Evolutionary conservation across 2,888 invertebrate genomes (phyloP).

Genomic region (Athripsodes cinereus): DNA sequence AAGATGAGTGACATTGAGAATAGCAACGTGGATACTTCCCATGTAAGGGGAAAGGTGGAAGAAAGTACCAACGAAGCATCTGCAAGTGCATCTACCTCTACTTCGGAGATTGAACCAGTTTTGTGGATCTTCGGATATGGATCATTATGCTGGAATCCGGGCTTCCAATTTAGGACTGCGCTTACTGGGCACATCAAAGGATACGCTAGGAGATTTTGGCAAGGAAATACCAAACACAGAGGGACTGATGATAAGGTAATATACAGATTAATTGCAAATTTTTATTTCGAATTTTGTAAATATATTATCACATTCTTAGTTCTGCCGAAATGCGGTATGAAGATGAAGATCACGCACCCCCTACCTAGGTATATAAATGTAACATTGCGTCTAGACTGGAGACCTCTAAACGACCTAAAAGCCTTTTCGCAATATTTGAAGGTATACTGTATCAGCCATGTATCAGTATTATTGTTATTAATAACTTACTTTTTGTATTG

Average conservation of each 20-base stretch:
- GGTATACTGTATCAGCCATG: no score
- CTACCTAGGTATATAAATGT: no score
- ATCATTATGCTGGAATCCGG: slow-evolving; percentile 91
- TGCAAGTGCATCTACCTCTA: not conserved
- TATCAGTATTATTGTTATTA: no score
- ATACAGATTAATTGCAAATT: not conserved
- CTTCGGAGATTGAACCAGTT: slow-evolving; percentile 30
- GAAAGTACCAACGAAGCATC: not conserved
- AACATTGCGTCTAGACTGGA: no score
- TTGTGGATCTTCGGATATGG: slow-evolving; percentile 96
- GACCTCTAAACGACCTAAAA: no score
- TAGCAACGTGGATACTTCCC: no score
- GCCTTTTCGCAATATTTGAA: no score
- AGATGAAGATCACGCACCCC: no score
- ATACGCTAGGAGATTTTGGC: slow-evolving; percentile 85
- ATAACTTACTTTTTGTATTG: no score
- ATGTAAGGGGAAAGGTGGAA: no score
- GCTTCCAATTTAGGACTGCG: slow-evolving; percentile 77
- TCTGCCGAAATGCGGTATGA: not conserved
- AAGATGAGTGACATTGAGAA: no score
- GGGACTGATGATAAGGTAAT: slow-evolving; percentile 71
- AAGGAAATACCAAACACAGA: slow-evolving; percentile 78
- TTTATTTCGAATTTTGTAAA: no score
- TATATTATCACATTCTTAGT: not conserved
- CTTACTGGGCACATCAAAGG: slow-evolving; percentile 79